Percentiles rank a stretch among this genome's conserved stretches.
These are phyloP conservation scores for Dasypus novemcinctus DNA, from an alignment of 2,113 vertebrate species.

Conservation along the genomic window DNA sequence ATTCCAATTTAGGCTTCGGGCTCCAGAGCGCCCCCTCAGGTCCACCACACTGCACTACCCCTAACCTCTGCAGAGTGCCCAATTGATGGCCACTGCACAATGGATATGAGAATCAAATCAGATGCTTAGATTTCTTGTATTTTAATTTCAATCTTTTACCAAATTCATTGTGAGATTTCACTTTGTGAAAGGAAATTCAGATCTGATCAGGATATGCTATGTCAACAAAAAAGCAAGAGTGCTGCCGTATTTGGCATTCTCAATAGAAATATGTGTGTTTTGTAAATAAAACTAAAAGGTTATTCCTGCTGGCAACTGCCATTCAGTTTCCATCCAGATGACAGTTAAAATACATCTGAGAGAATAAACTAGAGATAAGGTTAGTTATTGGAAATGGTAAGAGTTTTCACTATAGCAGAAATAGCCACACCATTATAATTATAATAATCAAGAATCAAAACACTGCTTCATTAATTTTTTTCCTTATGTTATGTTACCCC, in stretches of 20 bases:
- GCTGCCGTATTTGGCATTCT: not conserved
- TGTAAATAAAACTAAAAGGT: constrained; percentile 27
- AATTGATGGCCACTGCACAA: not conserved
- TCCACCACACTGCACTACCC: not conserved
- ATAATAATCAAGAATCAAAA: constrained; percentile 61
- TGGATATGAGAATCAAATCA: not conserved
- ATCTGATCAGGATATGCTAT: not conserved
- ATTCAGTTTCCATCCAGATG: not conserved
- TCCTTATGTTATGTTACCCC: constrained; percentile 25
- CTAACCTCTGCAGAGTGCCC: not conserved
- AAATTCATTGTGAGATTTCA: not conserved
- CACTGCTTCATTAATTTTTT: constrained; percentile 45
- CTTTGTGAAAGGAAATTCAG: constrained; percentile 20
- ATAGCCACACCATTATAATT: constrained; percentile 27
- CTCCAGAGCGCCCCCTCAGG: not conserved
- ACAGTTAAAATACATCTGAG: not conserved
- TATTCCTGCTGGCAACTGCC: not conserved
- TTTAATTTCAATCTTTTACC: not conserved
- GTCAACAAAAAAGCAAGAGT: not conserved
- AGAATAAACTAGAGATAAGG: not conserved
- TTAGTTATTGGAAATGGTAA: not conserved
- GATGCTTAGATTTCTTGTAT: not conserved
- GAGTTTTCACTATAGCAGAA: not conserved
- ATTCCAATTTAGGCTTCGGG: not conserved
- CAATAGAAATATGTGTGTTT: not conserved